Evolutionary conservation across 2,113 vertebrate genomes (phyloP).

Genomic region (Hyla sarda): DNA sequence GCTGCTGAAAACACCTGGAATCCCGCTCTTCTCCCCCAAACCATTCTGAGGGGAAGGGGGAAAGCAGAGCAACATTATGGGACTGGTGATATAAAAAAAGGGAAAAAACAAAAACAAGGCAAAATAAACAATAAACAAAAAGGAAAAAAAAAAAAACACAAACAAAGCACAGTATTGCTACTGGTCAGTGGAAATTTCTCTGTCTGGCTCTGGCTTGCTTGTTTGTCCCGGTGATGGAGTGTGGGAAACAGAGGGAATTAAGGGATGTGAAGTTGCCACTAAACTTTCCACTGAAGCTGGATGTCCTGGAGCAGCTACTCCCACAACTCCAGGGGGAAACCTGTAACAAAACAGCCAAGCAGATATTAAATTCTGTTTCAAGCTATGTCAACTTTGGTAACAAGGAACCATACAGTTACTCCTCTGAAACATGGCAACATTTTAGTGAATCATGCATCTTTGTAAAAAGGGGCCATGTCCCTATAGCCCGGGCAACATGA

Average conservation of each 20-base stretch:
- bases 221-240: slow-evolving; percentile 89
- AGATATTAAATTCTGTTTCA: not conserved
- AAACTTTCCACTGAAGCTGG: slow-evolving; percentile 87
- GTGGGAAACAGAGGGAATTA: slow-evolving; percentile 85
- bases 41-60: slow-evolving; percentile 32
- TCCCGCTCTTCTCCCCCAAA: slow-evolving; percentile 39
- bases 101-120: slow-evolving; percentile 40
- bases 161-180: slow-evolving; percentile 76
- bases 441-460: no score
- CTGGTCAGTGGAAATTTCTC: slow-evolving; percentile 93
- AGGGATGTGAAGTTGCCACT: slow-evolving; percentile 74
- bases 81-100: slow-evolving; percentile 26
- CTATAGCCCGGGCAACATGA: no score
- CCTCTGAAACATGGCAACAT: no score
- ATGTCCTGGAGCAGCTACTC: slow-evolving; percentile 82
- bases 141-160: slow-evolving; percentile 54
- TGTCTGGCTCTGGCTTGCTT: slow-evolving; percentile 89
- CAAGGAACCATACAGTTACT: no score
- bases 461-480: no score
- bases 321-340: slow-evolving; percentile 86
- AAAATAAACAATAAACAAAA: slow-evolving; percentile 33
- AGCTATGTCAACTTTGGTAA: no score
- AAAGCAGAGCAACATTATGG: slow-evolving; percentile 47
- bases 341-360: slow-evolving; percentile 69
- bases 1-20: slow-evolving; percentile 55